phyloP scores from a whole-genome alignment of 2,888 invertebrate species.

The Tetanocera ferruginea region DNA sequence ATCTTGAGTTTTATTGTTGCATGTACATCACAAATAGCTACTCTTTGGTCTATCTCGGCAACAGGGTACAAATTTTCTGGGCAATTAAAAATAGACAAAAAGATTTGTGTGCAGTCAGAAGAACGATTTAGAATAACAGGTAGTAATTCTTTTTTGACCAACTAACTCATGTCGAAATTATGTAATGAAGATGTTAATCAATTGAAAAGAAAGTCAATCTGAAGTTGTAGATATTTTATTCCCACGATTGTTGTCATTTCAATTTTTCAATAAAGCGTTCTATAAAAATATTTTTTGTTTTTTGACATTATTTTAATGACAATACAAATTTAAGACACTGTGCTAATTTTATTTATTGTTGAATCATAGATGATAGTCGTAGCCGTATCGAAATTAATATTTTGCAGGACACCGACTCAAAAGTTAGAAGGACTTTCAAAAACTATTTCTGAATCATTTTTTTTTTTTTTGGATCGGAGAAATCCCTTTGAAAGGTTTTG shows the following conservation, averaged over 20 bases:
- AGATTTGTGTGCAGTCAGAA: neutral
- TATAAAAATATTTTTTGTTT: no score
- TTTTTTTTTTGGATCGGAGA: no score
- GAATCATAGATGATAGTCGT: no score
- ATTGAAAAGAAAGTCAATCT: neutral
- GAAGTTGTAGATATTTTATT: neutral
- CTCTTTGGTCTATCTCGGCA: neutral
- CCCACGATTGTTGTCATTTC: constrained; percentile 16
- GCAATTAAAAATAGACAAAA: constrained; percentile 30
- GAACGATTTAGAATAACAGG: neutral
- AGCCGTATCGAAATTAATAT: no score
- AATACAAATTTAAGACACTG: no score
- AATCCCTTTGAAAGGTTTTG: no score
- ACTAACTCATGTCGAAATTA: neutral
- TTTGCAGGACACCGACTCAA: no score
- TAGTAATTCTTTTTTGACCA: neutral
- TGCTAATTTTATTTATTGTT: no score
- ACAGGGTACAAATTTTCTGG: constrained; percentile 33
- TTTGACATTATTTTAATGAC: no score
- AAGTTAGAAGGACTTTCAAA: no score
- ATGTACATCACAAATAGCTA: neutral
- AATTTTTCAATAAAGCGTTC: no score
- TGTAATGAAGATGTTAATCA: constrained; percentile 31
- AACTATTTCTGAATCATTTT: no score
- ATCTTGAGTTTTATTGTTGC: neutral